Conservation (phyloP, 2,113 vertebrate species). For the Callipepla californica region DNA sequence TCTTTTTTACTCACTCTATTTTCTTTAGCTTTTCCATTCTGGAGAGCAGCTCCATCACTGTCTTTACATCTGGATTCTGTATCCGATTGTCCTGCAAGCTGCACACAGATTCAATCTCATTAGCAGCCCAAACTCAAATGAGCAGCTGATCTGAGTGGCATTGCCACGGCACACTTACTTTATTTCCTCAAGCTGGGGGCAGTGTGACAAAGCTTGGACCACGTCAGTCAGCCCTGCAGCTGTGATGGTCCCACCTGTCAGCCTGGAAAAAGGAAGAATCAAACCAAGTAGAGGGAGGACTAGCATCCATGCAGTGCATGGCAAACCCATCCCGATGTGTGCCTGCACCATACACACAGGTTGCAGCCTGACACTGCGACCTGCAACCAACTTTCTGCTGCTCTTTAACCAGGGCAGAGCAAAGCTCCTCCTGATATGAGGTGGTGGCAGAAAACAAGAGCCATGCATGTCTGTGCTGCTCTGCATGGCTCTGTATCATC, state of each 20-base stretch:
- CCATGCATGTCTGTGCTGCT: rapidly evolving
- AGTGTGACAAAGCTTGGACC: constrained; percentile 77
- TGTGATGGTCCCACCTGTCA: constrained; percentile 81
- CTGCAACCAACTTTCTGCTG: not conserved
- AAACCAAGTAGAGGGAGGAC: not conserved
- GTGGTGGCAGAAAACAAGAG: not conserved
- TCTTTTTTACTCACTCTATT: constrained; percentile 79
- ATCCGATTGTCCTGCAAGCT: constrained; percentile 88
- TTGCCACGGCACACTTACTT: constrained; percentile 78
- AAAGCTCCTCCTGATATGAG: not conserved
- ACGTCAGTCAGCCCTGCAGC: constrained; percentile 78
- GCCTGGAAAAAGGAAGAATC: constrained; percentile 68
- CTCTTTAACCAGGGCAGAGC: not conserved
- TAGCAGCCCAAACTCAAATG: not conserved
- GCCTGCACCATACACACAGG: not conserved
- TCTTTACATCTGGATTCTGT: constrained; percentile 72
- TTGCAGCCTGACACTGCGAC: not conserved
- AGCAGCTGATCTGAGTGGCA: not conserved
- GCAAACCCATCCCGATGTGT: not conserved
- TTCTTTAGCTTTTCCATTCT: constrained; percentile 75
- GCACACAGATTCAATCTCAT: not conserved
- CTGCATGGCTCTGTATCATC: not conserved
- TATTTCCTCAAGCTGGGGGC: constrained; percentile 83
- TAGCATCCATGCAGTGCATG: rapidly evolving
- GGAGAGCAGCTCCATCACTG: constrained; percentile 72